Evolutionary conservation across 2,888 invertebrate genomes (phyloP), one percentile per base, ranked within the genome.

Genomic region (Catocala fraxini): DNA sequence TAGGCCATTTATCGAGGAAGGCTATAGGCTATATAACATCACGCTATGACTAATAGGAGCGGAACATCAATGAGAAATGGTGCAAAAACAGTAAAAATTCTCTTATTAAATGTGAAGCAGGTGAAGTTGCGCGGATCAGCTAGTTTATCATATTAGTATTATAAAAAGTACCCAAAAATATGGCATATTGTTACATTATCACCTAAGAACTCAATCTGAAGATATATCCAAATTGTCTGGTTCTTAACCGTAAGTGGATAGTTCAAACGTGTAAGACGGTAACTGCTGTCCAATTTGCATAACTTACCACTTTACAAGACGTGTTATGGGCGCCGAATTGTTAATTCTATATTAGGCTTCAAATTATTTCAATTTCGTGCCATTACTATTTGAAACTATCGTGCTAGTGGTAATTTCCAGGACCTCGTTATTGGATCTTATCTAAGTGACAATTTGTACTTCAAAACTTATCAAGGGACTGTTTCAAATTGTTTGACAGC

Each of bases 291-390:
- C 41, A 41, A 64, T 54, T 52, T 46, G 45, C 52, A 57, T 54
- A 56, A 52, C 47, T 52, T 52, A 39, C 56, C 51, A 56, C 61
- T 61, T 52, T 35, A 46, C 49, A 56, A 42, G 33, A 60, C 60
- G 55, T 60, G 60, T 55, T 46, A 55, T 56, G 41, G 33, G 7
- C 11, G 4, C 39, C 45, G 51, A 51, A 60, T 34, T 51, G 55
- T 45, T 60, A 60, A 13, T 55, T 33, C 45, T 43, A 43, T 11
- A 25, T 55, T 42, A 41, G 12, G 35, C 13, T 10, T 9, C 13
- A 42, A 52, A 45, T 43, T 41, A 46, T 47, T 42, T 41, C 47
- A 63, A 35, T 49, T 56, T 60, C 33, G 47, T 41, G 42, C 34
- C 15, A 35, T 49, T 48, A 10, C 6, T 46, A 25, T 25, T 12